Base-by-base conservation (phyloP, 2,113 vertebrate genomes). In the Osmerus eperlanus region DNA sequence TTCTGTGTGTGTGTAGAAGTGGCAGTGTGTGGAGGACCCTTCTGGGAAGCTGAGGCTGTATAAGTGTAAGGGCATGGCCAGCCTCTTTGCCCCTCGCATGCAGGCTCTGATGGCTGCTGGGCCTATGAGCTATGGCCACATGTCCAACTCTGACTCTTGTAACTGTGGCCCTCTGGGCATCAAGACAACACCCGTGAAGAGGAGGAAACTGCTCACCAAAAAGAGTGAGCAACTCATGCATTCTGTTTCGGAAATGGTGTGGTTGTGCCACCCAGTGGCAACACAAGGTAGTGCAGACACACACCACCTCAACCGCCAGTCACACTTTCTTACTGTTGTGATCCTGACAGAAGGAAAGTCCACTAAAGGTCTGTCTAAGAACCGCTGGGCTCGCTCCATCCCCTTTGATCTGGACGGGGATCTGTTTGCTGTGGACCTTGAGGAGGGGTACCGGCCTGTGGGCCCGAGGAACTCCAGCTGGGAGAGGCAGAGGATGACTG, bases 21-120 rank as follows among this genome's bases (percentile, higher is more conserved):
- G 97, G 97, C 97, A 97, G 89, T 99, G 97, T 68, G 92, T 96
- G 73, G 97, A 99, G 89, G 96, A 97, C 66, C 80, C 92, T 18
- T 87, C 90, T 0, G 97, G 97, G 65, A 95, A 92, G 36, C 93
- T 97, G 71, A 94, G 96, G 74, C 91, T 99, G n/a, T 95, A 95
- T 86, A 98, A 97, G 83, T 99, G 97, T 86, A 97, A 96, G 83
- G 92, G 94, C 65, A 89, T 94, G 65, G 84, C 85, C 0, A 87
- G 86, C 71, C 90, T 92, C 47, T 87, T 83, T 61, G 89, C 91
- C 72, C 85, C 90, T 0, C 83, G 89, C 0, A 89, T 86, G 83
- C 91, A 92, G 83, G 89, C 90, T 64, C 76, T 92, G 83, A 89
- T 89, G 73, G 93, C 95, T 47, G 81, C 93, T 25, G 88, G 92